Evolutionary conservation across 2,113 vertebrate genomes (phyloP).

Genomic region (Ctenomys sociabilis): DNA sequence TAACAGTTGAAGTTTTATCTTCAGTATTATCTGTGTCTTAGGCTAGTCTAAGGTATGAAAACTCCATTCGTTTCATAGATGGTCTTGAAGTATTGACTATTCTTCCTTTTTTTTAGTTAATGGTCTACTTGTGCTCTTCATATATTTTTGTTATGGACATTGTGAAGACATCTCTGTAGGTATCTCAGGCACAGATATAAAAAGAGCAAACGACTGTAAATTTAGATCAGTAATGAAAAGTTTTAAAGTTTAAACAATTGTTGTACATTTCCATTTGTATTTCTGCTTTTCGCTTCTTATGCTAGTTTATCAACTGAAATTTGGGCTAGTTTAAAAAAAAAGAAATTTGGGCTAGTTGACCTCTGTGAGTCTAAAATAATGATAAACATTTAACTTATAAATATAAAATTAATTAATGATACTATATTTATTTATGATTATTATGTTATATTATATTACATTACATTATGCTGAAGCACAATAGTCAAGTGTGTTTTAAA

Average conservation of each 20-base stretch:
- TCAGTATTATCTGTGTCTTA: background rate
- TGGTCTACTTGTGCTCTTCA: background rate
- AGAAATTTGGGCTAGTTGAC: background rate
- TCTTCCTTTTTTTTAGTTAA: background rate
- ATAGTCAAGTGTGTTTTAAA: background rate
- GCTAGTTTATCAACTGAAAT: too few species aligned
- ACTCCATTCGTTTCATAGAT: background rate
- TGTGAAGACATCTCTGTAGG: background rate
- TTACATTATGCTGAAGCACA: background rate
- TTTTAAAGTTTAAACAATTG: slow-evolving; percentile 8
- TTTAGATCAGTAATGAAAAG: background rate
- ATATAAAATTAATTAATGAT: too few species aligned
- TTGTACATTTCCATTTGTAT: too few species aligned
- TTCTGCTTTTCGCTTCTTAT: too few species aligned
- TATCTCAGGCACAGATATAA: background rate
- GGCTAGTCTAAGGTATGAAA: background rate
- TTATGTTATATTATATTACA: background rate
- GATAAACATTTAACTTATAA: background rate
- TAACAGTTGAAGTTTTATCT: slow-evolving; percentile 21
- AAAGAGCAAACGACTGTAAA: background rate
- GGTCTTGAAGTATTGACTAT: background rate
- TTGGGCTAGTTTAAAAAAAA: too few species aligned
- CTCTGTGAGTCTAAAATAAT: background rate
- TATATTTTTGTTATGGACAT: background rate
- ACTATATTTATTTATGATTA: too few species aligned